phyloP scores from a whole-genome alignment of 2,888 invertebrate genomes.

The Drosophila robusta region DNA sequence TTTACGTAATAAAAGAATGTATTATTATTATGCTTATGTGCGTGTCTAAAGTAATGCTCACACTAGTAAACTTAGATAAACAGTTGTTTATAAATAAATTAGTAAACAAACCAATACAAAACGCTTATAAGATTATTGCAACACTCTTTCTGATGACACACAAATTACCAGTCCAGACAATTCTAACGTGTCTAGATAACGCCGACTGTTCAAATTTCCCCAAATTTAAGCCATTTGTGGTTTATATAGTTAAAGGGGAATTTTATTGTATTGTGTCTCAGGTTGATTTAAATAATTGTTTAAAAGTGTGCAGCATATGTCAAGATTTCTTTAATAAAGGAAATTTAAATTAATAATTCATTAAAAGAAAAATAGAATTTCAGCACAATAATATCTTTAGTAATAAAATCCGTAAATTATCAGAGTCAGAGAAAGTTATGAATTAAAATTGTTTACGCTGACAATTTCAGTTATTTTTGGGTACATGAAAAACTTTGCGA shows the following conservation, averaged over 20 bases:
- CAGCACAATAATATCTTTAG: neutral
- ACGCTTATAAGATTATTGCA: too few relatives aligned
- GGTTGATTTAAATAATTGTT: neutral
- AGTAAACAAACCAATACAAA: neutral
- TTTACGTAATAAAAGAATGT: too few relatives aligned
- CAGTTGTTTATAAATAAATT: neutral
- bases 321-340: neutral
- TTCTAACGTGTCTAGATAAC: slow-evolving; percentile 17
- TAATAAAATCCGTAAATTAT: too few relatives aligned
- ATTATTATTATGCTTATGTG: too few relatives aligned
- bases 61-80: neutral
- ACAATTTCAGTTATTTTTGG: slow-evolving; percentile 1
- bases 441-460: neutral
- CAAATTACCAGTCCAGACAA: neutral
- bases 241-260: neutral
- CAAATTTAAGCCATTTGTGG: neutral
- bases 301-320: neutral
- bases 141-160: slow-evolving; percentile 13
- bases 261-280: neutral
- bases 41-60: neutral
- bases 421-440: slow-evolving; percentile 1
- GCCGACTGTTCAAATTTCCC: neutral
- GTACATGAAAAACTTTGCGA: neutral
- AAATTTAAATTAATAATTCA: too few relatives aligned
- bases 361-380: too few relatives aligned